Evolutionary conservation across 2,113 vertebrate species (phyloP), one percentile per base, ranked within the genome.

Genomic region (Spilogale gracilis): DNA sequence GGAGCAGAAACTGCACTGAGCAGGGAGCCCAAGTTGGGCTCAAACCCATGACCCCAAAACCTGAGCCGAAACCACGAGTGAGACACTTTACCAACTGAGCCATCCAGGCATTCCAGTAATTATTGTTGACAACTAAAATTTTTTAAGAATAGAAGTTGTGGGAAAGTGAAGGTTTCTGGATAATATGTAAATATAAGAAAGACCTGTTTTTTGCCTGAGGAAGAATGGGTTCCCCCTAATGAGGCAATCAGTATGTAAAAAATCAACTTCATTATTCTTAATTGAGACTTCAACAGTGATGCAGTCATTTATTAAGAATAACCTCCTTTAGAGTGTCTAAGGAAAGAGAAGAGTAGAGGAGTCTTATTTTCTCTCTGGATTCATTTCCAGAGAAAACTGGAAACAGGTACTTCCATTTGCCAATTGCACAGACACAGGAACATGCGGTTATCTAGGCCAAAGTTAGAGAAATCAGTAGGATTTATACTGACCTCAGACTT

Each of bases 331-430:
- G 30, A 73, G 14, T 32, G 18, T 25, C 43, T 17, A 60, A 73
- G 16, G 21, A 71, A 54, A 25, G 65, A 61, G 63, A 90, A 56
- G 48, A 67, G 2, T 9, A 79, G 54, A 83, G 25, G 20, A 69
- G 4, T 67, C 38, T 58, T 76, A 10, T 38, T 92, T 16, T 93
- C 43, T 94, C 58, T 73, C 30, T 82, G 9, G 20, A 86, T 73
- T 91, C 67, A 52, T 17, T 63, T 82, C 25, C 45, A 84, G 71
- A 91, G 43, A 78, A 95, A 95, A 91, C 30, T 71, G 90, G 30
- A 95, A 95, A 67, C 7, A 17, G 23, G 16, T 48, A 88, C n/a
- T 87, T 84, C n/a, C 18, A 48, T 65, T 96, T 80, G 45, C 18
- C 54, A 86, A 43, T 3, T 79, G 38, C 25, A 91, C 43, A 85